Base-by-base conservation (phyloP, 2,888 invertebrate species). In the Monoplex corrugatus region DNA sequence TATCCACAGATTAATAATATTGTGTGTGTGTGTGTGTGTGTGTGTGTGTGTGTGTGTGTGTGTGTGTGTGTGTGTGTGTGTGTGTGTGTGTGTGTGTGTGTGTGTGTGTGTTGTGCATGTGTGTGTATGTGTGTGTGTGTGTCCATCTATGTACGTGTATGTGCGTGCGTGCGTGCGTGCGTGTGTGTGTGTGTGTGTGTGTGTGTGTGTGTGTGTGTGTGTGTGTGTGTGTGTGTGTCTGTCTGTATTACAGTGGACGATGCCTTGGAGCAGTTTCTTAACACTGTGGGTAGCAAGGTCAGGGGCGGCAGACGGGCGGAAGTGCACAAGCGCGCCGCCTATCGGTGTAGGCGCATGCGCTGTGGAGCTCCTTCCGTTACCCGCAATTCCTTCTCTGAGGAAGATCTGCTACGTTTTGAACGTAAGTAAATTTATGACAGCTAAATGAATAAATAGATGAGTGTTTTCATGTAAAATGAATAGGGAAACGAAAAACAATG, bases 311-410 rank as follows among this genome's bases (percentile, higher is more conserved):
- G 86, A 23, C 68, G 88, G 28, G 63, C 68, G 82, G 68, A 82
- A 23, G 43, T 23, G 32, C 32, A 23, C n/a, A 78, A 35, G 50
- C 68, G 90, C 32, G 72, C 88, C 44, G 6, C 35, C 78, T 87
- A 78, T 38, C 19, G 32, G 28, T 57, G 40, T 40, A 89, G 89
- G 75, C 89, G 92, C 68, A 91, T 92, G 35, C 86, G 89, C 16
- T 90, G 91, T 82, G 92, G 92, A 16, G 91, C 92, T 0, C 92
- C 92, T 19, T 89, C 91, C 16, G 90, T 92, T 35, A 89, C 86
- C 68, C 75, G 92, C 32, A 80, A 87, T 32, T 92, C 91, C 2
- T 90, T 91, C 82, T 90, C 92, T 10, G 89, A 92, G 45, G 91
- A 92, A 16, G 90, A 92, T 78, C 75, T 91, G 32, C 68, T 89